These are phyloP conservation scores for Drosophila auraria DNA, from an alignment of 1,140 invertebrate species.

Conservation along the genomic window DNA sequence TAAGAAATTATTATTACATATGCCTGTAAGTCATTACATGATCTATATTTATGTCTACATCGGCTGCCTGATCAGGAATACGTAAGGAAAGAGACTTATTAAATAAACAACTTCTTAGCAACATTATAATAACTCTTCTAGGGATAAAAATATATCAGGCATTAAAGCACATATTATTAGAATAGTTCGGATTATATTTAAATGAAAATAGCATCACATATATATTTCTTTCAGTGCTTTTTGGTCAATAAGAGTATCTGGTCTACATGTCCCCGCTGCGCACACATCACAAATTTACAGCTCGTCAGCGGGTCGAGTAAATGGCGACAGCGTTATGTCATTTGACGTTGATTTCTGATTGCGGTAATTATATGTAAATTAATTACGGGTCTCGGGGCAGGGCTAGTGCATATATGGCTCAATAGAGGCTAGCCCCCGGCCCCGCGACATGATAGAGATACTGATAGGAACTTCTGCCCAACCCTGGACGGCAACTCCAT, in stretches of 20 bases:
- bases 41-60: background rate
- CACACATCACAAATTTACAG: constrained; percentile 66
- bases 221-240: background rate
- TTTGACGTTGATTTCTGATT: constrained; percentile 41
- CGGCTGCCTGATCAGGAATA: background rate
- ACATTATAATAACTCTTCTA: too few relatives aligned
- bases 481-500: background rate
- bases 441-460: constrained; percentile 4
- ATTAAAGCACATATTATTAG: too few relatives aligned
- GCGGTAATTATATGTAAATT: constrained; percentile 57
- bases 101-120: too few relatives aligned
- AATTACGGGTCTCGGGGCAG: constrained; percentile 38
- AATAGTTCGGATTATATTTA: too few relatives aligned
- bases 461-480: constrained; percentile 14
- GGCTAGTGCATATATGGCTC: constrained; percentile 6
- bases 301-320: constrained; percentile 32
- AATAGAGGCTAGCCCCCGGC: background rate
- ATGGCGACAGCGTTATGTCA: constrained; percentile 44
- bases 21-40: background rate
- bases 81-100: too few relatives aligned
- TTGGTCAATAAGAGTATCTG: constrained; percentile 3
- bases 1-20: background rate
- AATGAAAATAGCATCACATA: background rate
- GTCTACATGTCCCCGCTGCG: constrained; percentile 8
- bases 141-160: too few relatives aligned